Conservation (phyloP, 2,113 vertebrate genomes). For the Crotalus tigris region DNA sequence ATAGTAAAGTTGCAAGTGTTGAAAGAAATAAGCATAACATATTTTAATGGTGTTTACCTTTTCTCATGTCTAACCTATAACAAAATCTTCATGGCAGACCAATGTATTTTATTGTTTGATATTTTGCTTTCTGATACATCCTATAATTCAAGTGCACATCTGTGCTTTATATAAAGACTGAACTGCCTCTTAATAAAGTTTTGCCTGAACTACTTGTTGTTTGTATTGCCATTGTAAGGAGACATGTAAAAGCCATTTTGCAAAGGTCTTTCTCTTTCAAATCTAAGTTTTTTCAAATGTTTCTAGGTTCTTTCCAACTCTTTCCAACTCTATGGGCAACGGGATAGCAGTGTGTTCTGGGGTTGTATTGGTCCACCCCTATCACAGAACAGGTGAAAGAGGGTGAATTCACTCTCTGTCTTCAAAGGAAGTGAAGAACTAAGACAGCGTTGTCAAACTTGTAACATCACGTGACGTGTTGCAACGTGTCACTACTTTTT, state of each 20-base stretch:
- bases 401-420: not conserved
- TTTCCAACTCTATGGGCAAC: not conserved
- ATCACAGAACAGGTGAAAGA: not conserved
- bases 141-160: not conserved
- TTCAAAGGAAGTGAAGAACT: not conserved
- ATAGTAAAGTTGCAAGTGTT: not conserved
- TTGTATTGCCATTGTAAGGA: not conserved
- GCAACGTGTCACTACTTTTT: too few species aligned
- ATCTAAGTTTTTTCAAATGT: not conserved
- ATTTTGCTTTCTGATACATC: not conserved
- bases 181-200: not conserved
- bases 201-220: not conserved
- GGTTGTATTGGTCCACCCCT: not conserved
- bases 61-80: not conserved
- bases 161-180: not conserved
- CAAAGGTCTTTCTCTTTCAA: not conserved
- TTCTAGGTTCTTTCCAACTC: not conserved
- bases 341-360: not conserved
- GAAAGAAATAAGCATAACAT: not conserved
- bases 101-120: not conserved
- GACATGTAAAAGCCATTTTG: not conserved
- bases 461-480: too few species aligned
- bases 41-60: not conserved
- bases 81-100: not conserved
- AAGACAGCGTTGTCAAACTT: too few species aligned